Base-by-base conservation (phyloP, 2,888 invertebrate species). In the Frankliniella intonsa region DNA sequence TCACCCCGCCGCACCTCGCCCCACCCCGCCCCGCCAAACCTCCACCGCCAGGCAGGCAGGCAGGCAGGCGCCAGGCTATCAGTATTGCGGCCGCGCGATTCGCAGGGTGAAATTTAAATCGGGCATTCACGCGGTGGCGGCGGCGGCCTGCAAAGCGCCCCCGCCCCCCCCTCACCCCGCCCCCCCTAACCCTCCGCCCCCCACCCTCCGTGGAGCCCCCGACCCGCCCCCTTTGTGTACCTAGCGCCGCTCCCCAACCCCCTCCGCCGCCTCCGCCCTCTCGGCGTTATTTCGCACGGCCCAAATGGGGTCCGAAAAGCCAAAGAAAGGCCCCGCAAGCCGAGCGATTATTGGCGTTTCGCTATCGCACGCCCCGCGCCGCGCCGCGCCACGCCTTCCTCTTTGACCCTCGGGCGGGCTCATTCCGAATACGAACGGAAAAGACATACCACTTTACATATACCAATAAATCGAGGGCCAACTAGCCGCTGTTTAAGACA, bases 101-200 rank as follows among this genome's bases (percentile, higher is more conserved):
- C 25, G 25, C 38, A 38, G 69, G 22, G 12, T 76, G 69, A 76
- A 76, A 76, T 76, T 76, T 76, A 76, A 76, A 76, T 76, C 69
- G 25, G 25, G 69, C 69, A 76, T 76, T 76, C 69, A 76, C n/a
- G 22, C 69, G 22, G 69, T 2, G 38, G 38, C 5, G 38, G 38
- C 38, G 38, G 38, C 38, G 2, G 38, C 38, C 38, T 38, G 38
- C 38, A 38, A 38, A 38, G 38, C 38, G 5, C 38, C 38, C 38
- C 38, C 38, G 38, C 5, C 38, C n/a, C n/a, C n/a, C n/a, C n/a
- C n/a, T n/a, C n/a, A n/a, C n/a, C n/a, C n/a, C n/a, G n/a, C n/a
- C n/a, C n/a, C n/a, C n/a, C n/a, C n/a, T n/a, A n/a, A n/a, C n/a
- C n/a, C 38, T 38, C 38, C 55, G 1, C 17, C 17, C 55, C 12